Conservation (phyloP, 1,140 invertebrate species). For the Nasonia longicornis region DNA sequence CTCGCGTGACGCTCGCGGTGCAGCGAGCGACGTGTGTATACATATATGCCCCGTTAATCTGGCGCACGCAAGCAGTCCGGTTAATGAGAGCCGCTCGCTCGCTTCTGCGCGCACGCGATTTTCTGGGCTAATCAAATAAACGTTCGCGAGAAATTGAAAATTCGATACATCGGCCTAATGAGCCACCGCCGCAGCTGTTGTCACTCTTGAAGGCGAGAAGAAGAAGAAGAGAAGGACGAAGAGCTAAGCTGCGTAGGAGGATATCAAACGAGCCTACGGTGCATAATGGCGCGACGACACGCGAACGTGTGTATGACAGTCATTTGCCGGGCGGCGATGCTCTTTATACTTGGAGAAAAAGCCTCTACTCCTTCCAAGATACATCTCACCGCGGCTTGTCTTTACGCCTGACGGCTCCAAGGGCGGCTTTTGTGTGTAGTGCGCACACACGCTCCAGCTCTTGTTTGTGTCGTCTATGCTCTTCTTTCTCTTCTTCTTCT, state of each 20-base stretch:
- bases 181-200: too few species aligned
- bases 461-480: background rate
- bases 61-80: background rate
- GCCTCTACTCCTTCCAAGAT: background rate
- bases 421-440: background rate
- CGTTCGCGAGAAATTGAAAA: background rate
- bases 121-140: background rate
- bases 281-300: too few species aligned
- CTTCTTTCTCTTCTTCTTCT: background rate
- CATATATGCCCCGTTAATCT: constrained; percentile 16
- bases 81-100: background rate
- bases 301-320: background rate
- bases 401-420: background rate
- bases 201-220: too few species aligned
- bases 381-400: background rate
- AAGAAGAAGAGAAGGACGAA: too few species aligned
- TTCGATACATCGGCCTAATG: background rate
- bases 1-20: background rate
- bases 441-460: too few species aligned
- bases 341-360: background rate
- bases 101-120: background rate
- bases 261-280: too few species aligned
- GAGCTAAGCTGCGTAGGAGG: too few species aligned
- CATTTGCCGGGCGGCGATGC: background rate
- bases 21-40: background rate